Evolutionary conservation across 2,888 invertebrate species (phyloP), one percentile per base, ranked within the genome.

Genomic region (Macroteleia sp.): DNA sequence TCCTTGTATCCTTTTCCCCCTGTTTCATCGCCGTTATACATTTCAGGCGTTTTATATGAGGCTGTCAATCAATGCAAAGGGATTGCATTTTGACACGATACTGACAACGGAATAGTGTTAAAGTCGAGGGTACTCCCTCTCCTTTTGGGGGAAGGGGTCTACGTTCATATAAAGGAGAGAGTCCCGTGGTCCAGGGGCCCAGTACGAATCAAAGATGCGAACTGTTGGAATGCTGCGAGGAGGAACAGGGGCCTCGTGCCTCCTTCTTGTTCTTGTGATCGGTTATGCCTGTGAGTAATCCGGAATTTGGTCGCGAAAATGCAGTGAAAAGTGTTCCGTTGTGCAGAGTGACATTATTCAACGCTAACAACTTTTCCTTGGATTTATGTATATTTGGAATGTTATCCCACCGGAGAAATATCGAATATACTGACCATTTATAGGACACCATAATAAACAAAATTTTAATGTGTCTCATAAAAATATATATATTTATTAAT

Each of bases 191-290:
- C 87, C 83, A 83, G 88, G 86, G 88, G 86, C 88, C 89, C 89
- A 90, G 90, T 90, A 87, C 88, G 86, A 88, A 87, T 88, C 87
- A 88, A 89, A 89, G 89, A 89, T 90, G 88, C 88, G 85, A 86
- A 79, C 86, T 83, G 86, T 83, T 81, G 87, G 87, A 88, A 90
- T 88, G 89, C 87, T 88, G 87, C 83, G 86, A 83, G 85, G 82
- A 84, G 62, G 78, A 73, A 85, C 87, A 83, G 87, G 88, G 86
- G 81, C 83, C 85, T 86, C 79, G 81, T 78, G 79, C 64, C 79
- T 85, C 74, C 79, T 86, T 71, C 85, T 89, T 80, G 80, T 83
- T 74, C 82, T 82, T 79, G 80, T 86, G 78, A 81, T 86, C 82
- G 79, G 83, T 78, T 77, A 80, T 81, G 83, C 86, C 81, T 81